Evolutionary conservation across 2,888 invertebrate genomes (phyloP).

Genomic region (Andrena marginata): DNA sequence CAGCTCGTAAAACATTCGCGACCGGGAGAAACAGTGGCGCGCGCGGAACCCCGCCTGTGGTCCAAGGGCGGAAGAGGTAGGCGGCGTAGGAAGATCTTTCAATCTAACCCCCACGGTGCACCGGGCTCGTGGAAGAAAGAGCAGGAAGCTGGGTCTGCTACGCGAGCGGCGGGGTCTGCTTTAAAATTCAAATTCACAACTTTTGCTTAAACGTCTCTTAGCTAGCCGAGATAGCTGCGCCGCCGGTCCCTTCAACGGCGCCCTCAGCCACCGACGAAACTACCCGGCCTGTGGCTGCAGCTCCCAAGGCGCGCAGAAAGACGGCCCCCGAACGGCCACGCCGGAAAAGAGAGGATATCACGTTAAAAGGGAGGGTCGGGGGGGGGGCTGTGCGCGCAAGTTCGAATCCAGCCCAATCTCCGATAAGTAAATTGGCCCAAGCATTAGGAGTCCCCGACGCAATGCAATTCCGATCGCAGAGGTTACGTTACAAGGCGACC

Average conservation of each 20-base stretch:
- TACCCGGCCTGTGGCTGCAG: slow-evolving; percentile 33
- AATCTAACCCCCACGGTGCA: slow-evolving; percentile 67
- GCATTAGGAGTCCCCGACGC: slow-evolving; percentile 60
- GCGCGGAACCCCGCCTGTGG: slow-evolving; percentile 4
- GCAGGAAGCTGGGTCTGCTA: slow-evolving; percentile 26
- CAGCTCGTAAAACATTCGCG: slow-evolving; percentile 78
- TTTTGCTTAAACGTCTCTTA: slow-evolving; percentile 74
- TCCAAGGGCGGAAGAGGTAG: slow-evolving; percentile 12
- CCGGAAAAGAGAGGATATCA: background rate
- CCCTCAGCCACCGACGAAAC: background rate
- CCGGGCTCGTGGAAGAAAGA: slow-evolving; percentile 44
- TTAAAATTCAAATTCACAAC: slow-evolving; percentile 79
- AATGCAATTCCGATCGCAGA: slow-evolving; percentile 61
- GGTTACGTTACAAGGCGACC: slow-evolving; percentile 48
- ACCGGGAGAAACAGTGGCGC: slow-evolving; percentile 30
- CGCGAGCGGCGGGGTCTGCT: slow-evolving; percentile 57
- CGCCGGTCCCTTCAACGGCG: slow-evolving; percentile 16
- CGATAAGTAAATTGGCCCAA: slow-evolving; percentile 69
- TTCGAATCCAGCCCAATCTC: slow-evolving; percentile 59
- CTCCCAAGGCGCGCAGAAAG: slow-evolving; percentile 41
- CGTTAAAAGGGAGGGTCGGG: background rate
- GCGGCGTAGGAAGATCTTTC: slow-evolving; percentile 68
- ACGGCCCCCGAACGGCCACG: slow-evolving; percentile 1
- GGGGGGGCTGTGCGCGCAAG: slow-evolving; percentile 35
- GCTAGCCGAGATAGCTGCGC: slow-evolving; percentile 53